A percentile compares a stretch with the other conserved stretches of the same genome.
phyloP scores from a whole-genome alignment of 2,888 invertebrate species.

The Agonopterix alstromeriana region DNA sequence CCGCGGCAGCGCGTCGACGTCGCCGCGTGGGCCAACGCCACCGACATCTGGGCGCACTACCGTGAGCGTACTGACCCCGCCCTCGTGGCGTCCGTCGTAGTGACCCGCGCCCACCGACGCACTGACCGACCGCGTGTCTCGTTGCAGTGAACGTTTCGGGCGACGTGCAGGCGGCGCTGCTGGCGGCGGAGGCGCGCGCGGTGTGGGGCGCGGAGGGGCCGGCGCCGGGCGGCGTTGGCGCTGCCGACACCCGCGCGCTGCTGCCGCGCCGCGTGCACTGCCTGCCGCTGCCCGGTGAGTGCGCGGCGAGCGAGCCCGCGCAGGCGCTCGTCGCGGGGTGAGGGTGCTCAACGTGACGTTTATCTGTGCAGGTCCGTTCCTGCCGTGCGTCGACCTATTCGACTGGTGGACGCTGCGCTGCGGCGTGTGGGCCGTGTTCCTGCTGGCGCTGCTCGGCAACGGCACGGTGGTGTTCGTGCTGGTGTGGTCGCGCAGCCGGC shows the following conservation, averaged over 20 bases:
- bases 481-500: slow-evolving; percentile 92
- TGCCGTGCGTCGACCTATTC: slow-evolving; percentile 96
- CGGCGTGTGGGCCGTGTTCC: slow-evolving; percentile 98
- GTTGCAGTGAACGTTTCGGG: slow-evolving; percentile 48
- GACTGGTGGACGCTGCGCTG: slow-evolving; percentile 98
- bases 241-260: slow-evolving; percentile 75
- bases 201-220: background rate
- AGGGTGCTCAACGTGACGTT: background rate
- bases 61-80: slow-evolving; percentile 70
- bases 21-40: slow-evolving; percentile 87
- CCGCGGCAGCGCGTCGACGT: slow-evolving; percentile 62
- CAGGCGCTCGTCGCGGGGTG: background rate
- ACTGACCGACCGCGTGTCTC: background rate
- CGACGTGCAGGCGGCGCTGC: slow-evolving; percentile 73
- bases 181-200: slow-evolving; percentile 78
- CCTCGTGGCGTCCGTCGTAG: background rate
- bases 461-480: slow-evolving; percentile 96
- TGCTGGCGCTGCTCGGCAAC: slow-evolving; percentile 96
- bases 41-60: slow-evolving; percentile 89
- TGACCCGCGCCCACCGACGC: background rate
- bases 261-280: slow-evolving; percentile 80
- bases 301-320: background rate
- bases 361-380: slow-evolving; percentile 85
- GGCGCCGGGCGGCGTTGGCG: slow-evolving; percentile 28
- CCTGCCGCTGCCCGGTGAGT: slow-evolving; percentile 86